Evolutionary conservation across 92 coral and sea anemone species (phyloP), one percentile per base, ranked within the genome.

Genomic region (Muricea muricata): DNA sequence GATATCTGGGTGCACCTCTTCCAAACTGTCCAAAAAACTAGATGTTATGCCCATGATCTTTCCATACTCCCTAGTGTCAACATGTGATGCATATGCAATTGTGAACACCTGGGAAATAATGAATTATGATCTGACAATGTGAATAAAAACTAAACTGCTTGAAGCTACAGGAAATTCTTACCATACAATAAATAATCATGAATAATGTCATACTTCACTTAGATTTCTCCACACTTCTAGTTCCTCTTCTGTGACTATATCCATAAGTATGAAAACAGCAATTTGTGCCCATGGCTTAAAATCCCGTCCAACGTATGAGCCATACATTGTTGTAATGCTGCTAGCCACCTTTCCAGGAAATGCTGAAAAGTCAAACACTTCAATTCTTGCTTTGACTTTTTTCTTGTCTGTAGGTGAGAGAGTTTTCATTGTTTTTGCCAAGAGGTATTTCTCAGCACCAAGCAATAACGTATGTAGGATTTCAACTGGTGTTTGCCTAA

Each of bases 201-300:
- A 58, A 20, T 5, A 26, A 20, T 58, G 75, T 67, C 23, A 32
- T 28, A 67, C 75, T 33, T 67, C 41, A 28, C 41, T 28, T 18
- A 67, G 75, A 67, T n/a, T 28, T 12, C 40, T 29, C 75, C 75
- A 67, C 42, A 67, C 75, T 67, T 33, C 6, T 25, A 29, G 40
- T 33, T 67, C 75, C n/a, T 67, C 75, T 10, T 67, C 75, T 29
- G 14, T 39, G 41, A 67, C 14, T 4, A 29, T n/a, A 29, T 29
- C 41, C 25, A 20, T 67, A 6, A 67, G 24, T 4, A 67, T 67
- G 75, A 67, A 67, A 2, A 67, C 41, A 33, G 75, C 73, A 66
- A 66, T n/a, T 66, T 66, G 73, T 66, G 31, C 73, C 75, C 75
- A 67, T 67, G 17, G 12, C 32, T 67, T 67, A 67, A 67, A 67